Conservation (phyloP, 2,888 invertebrate genomes). For the Synergus itoensis region DNA sequence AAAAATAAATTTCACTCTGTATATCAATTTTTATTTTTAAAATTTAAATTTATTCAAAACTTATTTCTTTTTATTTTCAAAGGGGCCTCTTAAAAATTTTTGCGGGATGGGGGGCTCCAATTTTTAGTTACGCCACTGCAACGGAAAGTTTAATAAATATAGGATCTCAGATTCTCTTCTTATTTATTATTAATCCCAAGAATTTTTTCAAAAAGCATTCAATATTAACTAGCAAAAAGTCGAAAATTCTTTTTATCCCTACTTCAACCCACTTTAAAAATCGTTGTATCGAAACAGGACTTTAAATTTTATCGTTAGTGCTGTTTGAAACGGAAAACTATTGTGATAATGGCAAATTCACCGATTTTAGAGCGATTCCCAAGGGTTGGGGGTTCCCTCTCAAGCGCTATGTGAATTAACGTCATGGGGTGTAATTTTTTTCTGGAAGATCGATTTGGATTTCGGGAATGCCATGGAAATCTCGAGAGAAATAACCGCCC, state of each 20-base stretch:
- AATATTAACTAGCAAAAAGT: not conserved
- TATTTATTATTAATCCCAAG: not conserved
- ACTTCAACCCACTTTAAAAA: not conserved
- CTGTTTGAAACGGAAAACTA: not conserved
- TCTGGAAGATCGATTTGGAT: conserved; percentile 13
- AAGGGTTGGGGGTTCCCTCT: not conserved
- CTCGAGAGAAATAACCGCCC: conserved; percentile 7
- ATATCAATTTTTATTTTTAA: too few species aligned
- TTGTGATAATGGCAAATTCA: not conserved
- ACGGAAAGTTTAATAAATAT: not conserved
- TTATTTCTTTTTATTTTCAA: too few species aligned
- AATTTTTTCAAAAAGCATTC: not conserved
- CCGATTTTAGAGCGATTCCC: not conserved
- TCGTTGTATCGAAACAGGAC: not conserved
- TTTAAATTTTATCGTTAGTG: not conserved
- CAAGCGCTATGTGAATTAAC: not conserved
- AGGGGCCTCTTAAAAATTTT: too few species aligned
- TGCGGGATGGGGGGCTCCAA: too few species aligned
- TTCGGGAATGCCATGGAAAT: conserved; percentile 1
- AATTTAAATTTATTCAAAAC: too few species aligned
- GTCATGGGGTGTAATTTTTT: conserved; percentile 4
- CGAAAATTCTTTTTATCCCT: not conserved
- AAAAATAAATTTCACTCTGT: too few species aligned
- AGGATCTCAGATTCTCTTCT: not conserved
- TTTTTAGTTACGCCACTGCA: too few species aligned